Base-by-base conservation (phyloP, 2,113 vertebrate species). In the Ailuropoda melanoleuca region DNA sequence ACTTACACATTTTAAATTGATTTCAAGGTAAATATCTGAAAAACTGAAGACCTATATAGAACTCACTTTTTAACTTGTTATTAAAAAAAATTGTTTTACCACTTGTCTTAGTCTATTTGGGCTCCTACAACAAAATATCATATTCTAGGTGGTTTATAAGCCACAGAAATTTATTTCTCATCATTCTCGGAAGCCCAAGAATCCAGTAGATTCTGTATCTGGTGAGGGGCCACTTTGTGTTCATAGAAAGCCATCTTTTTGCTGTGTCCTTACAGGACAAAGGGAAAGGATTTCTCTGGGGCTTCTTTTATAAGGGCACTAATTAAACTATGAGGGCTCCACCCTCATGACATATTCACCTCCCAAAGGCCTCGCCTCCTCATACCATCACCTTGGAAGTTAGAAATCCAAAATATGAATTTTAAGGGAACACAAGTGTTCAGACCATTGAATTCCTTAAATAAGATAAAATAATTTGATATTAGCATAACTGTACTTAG, bases 11-110 rank as follows among this genome's bases (percentile, higher is more conserved):
- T 78, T 89, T 31, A 88, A 81, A 48, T 48, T 64, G n/a, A 94
- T 72, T 85, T 82, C 17, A 82, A 64, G 53, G 8, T 12, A 92
- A 96, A 39, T 88, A 86, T 94, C 77, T 94, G 5, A 87, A 95
- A 75, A 89, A 90, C 17, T 89, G 4, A 74, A 89, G 17, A 60
- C 24, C 82, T 29, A 66, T 24, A 29, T 13, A 48, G 17, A 43
- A 50, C 17, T 90, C 6, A 66, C 6, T 66, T 92, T 92, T 95
- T 56, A 94, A 53, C 26, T 50, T 17, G 13, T 24, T 74, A 0
- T 62, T 80, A 21, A 26, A 64, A 31, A 68, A 55, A 43, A 55
- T 50, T 56, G 19, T 74, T 46, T 58, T 87, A n/a, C 62, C 26
- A 93, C 82, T 18, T 53, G 50, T 80, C 23, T 81, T 70, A 37